Percentiles rank a stretch among this genome's conserved stretches.
Evolutionary conservation across 2,113 vertebrate species (phyloP).

Genomic region (Ahaetulla prasina): DNA sequence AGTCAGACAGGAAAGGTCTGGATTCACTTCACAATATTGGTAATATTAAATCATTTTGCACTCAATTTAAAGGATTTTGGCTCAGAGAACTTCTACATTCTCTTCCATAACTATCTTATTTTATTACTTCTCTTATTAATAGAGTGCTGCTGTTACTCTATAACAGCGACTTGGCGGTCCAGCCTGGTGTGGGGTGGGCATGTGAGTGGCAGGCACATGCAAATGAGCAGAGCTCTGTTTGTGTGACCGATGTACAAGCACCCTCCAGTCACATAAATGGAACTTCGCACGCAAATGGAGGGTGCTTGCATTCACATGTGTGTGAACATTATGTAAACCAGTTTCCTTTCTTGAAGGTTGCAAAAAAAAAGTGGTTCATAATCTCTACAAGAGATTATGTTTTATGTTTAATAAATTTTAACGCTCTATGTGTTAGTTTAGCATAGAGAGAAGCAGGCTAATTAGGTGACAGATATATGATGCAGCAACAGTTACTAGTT

Average conservation of each 20-base stretch:
- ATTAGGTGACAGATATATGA: neutral
- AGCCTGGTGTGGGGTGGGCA: too few relatives aligned
- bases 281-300: too few relatives aligned
- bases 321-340: neutral
- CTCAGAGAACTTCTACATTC: neutral
- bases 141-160: neutral
- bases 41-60: neutral
- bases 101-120: neutral
- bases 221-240: too few relatives aligned
- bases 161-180: neutral
- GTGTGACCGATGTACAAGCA: too few relatives aligned
- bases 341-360: neutral
- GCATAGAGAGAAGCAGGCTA: neutral
- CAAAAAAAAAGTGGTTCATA: neutral
- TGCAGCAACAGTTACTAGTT: neutral
- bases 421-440: neutral
- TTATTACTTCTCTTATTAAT: neutral
- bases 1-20: neutral
- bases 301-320: too few relatives aligned
- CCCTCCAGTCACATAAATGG: too few relatives aligned
- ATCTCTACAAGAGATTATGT: neutral
- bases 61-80: neutral
- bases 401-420: neutral
- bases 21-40: neutral
- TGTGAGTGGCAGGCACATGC: too few relatives aligned